Conservation (phyloP, 2,888 invertebrate species). For the Oligia strigilis region DNA sequence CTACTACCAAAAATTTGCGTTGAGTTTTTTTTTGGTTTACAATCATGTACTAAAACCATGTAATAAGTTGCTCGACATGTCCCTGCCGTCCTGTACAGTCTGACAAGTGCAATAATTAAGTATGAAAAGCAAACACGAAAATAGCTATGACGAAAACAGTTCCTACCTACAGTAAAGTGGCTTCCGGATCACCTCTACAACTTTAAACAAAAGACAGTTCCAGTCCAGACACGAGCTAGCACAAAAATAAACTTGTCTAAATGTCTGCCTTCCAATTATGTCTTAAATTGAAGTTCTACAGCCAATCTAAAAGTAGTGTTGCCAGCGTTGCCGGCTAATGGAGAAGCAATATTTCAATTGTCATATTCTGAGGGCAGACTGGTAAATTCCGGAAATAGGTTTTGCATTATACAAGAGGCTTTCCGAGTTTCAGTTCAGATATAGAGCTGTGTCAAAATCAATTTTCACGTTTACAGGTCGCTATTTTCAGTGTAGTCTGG, state of each 20-base stretch:
- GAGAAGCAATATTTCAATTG: slow-evolving; percentile 76
- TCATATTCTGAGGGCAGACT: slow-evolving; percentile 76
- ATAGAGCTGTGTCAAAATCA: slow-evolving; percentile 87
- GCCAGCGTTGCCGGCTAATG: slow-evolving; percentile 61
- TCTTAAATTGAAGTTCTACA: slow-evolving; percentile 51
- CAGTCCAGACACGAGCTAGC: slow-evolving; percentile 21
- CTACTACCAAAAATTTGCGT: not conserved
- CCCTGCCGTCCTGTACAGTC: not conserved
- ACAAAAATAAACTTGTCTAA: slow-evolving; percentile 57
- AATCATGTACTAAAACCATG: not conserved
- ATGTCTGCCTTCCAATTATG: slow-evolving; percentile 49
- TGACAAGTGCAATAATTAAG: not conserved
- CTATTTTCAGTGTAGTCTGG: slow-evolving; percentile 85
- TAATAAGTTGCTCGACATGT: not conserved
- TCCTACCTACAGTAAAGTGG: not conserved
- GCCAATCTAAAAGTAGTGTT: slow-evolving; percentile 70
- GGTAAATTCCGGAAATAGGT: slow-evolving; percentile 79
- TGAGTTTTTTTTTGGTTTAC: not conserved
- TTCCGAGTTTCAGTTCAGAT: slow-evolving; percentile 76
- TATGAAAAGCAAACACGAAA: slow-evolving; percentile 6
- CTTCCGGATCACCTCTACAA: slow-evolving; percentile 13
- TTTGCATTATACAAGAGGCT: slow-evolving; percentile 82
- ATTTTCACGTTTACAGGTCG: slow-evolving; percentile 86
- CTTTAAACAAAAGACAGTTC: slow-evolving; percentile 27
- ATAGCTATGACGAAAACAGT: not conserved